phyloP scores from a whole-genome alignment of 2,113 vertebrate genomes.

The Indicator maculatus region DNA sequence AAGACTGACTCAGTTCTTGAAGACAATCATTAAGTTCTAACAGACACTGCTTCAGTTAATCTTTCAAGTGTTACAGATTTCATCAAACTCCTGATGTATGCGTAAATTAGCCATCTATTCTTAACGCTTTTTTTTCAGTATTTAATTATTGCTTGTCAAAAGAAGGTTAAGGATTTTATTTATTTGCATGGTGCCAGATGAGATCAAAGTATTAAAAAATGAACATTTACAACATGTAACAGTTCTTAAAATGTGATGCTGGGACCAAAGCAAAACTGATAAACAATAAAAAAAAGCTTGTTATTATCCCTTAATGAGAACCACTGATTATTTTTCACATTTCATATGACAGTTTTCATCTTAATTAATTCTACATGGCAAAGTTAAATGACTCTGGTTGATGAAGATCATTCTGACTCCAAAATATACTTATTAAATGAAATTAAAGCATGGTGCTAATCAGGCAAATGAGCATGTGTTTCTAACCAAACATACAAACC shows the following conservation, averaged over 20 bases:
- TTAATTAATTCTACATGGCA: slow-evolving; percentile 35
- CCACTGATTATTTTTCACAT: slow-evolving; percentile 52
- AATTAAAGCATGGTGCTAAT: slow-evolving; percentile 49
- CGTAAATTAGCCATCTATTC: slow-evolving; percentile 20
- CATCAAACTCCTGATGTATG: background rate
- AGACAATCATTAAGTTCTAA: background rate
- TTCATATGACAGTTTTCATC: slow-evolving; percentile 32
- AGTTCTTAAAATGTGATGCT: slow-evolving; percentile 29
- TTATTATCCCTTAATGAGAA: slow-evolving; percentile 55
- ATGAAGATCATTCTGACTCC: slow-evolving; percentile 14
- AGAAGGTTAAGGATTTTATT: slow-evolving; percentile 18
- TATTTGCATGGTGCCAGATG: slow-evolving; percentile 9
- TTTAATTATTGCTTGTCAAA: slow-evolving; percentile 28
- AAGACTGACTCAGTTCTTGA: background rate
- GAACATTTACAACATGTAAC: background rate
- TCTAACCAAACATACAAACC: slow-evolving; percentile 38
- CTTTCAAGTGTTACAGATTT: background rate
- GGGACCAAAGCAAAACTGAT: slow-evolving; percentile 22
- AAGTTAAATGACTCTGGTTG: slow-evolving; percentile 39
- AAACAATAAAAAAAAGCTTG: background rate
- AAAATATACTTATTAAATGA: slow-evolving; percentile 43
- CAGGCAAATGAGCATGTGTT: background rate
- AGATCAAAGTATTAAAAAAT: slow-evolving; percentile 36
- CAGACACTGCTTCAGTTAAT: background rate
- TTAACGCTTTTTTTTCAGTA: background rate